These are phyloP conservation scores for Crocuta crocuta DNA, from an alignment of 2,113 vertebrate genomes.

Conservation along the genomic window DNA sequence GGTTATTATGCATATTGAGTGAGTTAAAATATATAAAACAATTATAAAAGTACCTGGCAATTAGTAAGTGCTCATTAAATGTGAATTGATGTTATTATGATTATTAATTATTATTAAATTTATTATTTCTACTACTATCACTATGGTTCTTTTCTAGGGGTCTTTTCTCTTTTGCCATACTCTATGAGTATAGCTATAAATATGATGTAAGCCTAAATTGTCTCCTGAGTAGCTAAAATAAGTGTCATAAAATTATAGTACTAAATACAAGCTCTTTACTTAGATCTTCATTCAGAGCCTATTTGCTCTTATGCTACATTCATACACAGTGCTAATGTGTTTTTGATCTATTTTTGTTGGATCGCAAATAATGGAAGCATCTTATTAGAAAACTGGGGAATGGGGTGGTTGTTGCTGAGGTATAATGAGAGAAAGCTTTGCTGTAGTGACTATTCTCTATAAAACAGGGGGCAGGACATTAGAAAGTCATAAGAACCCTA, in stretches of 20 bases:
- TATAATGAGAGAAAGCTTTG: neutral
- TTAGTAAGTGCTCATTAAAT: neutral
- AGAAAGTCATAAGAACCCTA: neutral
- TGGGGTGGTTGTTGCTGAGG: neutral
- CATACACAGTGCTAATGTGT: neutral
- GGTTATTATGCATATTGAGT: neutral
- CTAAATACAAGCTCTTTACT: neutral
- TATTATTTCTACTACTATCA: neutral
- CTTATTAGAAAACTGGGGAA: neutral
- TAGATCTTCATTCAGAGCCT: neutral
- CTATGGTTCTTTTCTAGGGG: neutral
- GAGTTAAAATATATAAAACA: conserved; percentile 3
- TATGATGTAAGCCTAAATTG: neutral
- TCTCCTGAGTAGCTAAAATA: neutral
- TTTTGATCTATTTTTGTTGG: neutral
- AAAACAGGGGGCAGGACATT: neutral
- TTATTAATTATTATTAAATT: conserved; percentile 3
- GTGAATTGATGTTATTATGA: neutral
- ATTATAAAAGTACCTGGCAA: neutral
- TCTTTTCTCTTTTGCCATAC: neutral
- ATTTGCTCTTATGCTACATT: neutral
- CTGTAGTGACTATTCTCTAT: neutral
- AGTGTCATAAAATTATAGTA: neutral
- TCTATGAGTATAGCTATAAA: neutral
- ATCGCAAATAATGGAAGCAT: neutral